These are phyloP conservation scores for Ctenosaura bakeri DNA, from an alignment of 2,797 vertebrate genomes.

Conservation along the genomic window DNA sequence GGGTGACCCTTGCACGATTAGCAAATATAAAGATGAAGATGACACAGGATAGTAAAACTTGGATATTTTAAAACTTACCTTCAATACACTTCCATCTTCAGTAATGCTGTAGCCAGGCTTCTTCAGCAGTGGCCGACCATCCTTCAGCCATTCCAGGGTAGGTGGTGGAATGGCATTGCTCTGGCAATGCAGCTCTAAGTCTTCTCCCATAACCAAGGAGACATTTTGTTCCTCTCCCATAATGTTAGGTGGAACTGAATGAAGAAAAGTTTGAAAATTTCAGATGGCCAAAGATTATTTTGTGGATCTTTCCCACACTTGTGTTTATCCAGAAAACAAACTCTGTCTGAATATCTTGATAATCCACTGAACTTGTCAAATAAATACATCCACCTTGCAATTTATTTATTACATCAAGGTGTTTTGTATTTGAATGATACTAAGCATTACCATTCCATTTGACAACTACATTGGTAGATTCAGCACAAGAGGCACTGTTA, in stretches of 20 bases:
- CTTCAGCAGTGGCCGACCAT: constrained; percentile 87
- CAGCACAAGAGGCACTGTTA: no score
- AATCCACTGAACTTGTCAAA: neutral
- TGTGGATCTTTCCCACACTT: neutral
- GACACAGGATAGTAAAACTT: accelerated
- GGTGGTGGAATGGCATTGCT: constrained; percentile 91
- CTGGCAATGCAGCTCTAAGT: constrained; percentile 88
- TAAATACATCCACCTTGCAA: neutral
- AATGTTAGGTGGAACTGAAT: constrained; percentile 93
- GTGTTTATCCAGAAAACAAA: neutral
- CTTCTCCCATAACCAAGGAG: constrained; percentile 85
- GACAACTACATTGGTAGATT: neutral
- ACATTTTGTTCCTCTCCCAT: constrained; percentile 93
- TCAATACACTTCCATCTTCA: constrained; percentile 86
- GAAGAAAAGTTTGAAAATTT: constrained; percentile 28
- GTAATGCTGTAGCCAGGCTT: constrained; percentile 88
- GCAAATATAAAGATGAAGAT: accelerated
- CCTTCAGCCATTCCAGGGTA: constrained; percentile 89
- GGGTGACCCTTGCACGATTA: neutral
- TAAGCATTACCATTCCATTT: neutral
- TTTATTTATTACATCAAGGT: neutral
- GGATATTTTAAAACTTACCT: constrained; percentile 69
- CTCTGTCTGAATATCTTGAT: neutral
- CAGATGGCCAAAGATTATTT: neutral
- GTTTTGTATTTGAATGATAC: neutral